These are phyloP conservation scores for Pterophyllum scalare DNA, from an alignment of 2,113 vertebrate genomes.

Conservation along the genomic window DNA sequence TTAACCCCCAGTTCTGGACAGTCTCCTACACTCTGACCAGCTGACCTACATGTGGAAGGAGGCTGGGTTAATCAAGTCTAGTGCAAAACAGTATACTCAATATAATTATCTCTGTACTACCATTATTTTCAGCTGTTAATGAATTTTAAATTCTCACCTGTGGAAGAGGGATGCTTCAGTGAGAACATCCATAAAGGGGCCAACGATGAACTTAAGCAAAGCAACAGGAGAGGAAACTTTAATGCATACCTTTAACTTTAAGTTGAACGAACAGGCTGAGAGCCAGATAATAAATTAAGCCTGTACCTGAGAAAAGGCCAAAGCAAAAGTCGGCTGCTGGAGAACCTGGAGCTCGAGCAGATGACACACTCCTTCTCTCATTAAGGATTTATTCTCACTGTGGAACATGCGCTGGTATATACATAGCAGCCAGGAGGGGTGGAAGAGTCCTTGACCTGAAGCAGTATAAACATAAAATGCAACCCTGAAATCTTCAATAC, in stretches of 20 bases:
- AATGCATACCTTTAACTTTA: neutral
- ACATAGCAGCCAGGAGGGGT: slow-evolving; percentile 92
- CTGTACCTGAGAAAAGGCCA: slow-evolving; percentile 86
- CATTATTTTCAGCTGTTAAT: neutral
- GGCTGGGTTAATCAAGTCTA: neutral
- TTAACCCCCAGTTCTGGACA: slow-evolving; percentile 88
- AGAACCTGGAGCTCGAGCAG: slow-evolving; percentile 87
- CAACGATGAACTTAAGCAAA: slow-evolving; percentile 85
- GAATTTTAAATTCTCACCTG: slow-evolving; percentile 80
- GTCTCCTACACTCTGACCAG: slow-evolving; percentile 84
- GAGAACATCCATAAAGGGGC: slow-evolving; percentile 91
- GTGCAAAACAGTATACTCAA: neutral
- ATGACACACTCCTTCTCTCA: slow-evolving; percentile 89
- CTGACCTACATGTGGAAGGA: slow-evolving; percentile 74
- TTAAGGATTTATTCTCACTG: slow-evolving; percentile 92
- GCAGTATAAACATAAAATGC: neutral
- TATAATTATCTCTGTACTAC: neutral
- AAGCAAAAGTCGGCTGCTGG: slow-evolving; percentile 79
- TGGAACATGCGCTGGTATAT: slow-evolving; percentile 96
- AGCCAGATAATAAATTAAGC: neutral
- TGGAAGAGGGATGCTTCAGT: slow-evolving; percentile 90
- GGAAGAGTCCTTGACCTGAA: slow-evolving; percentile 82
- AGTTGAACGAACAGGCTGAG: neutral
- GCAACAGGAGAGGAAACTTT: neutral
- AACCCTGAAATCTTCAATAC: neutral